Evolutionary conservation across 1,140 invertebrate species (phyloP).

Genomic region (Leptopilina boulardi): DNA sequence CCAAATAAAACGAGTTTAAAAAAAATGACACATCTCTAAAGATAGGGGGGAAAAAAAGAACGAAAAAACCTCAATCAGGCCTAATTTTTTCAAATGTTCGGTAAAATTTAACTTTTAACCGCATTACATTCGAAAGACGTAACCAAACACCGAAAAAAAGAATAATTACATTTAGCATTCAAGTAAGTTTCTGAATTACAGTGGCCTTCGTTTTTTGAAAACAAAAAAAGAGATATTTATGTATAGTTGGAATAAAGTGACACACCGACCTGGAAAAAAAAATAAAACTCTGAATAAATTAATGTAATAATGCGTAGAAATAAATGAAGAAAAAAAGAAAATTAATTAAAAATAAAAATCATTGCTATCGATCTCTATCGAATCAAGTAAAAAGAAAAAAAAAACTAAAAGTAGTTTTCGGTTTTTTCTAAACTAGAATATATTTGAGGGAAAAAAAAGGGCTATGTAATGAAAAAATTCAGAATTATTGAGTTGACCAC

Average conservation of each 20-base stretch:
- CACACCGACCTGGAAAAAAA: slow-evolving; percentile 12
- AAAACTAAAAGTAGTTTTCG: slow-evolving; percentile 10
- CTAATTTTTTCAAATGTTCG: not conserved
- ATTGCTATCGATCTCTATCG: slow-evolving; percentile 26
- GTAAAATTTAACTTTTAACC: not conserved
- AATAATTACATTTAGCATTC: slow-evolving; percentile 49
- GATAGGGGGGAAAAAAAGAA: too few relatives aligned
- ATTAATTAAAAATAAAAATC: not conserved
- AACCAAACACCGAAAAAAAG: slow-evolving; percentile 44
- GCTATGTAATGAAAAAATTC: slow-evolving; percentile 36
- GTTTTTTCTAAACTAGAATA: slow-evolving; percentile 16
- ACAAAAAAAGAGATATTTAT: slow-evolving; percentile 38
- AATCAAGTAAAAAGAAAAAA: slow-evolving; percentile 31
- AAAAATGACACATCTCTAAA: too few relatives aligned
- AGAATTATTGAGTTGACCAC: slow-evolving; percentile 64
- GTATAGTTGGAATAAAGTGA: slow-evolving; percentile 41
- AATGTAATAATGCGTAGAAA: slow-evolving; percentile 49
- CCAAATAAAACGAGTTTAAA: too few relatives aligned
- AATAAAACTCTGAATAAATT: slow-evolving; percentile 23
- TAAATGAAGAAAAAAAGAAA: slow-evolving; percentile 34
- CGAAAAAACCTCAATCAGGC: not conserved
- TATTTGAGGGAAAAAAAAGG: slow-evolving; percentile 13
- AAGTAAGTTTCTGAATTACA: slow-evolving; percentile 62
- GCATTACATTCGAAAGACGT: slow-evolving; percentile 43
- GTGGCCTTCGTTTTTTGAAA: slow-evolving; percentile 68